phyloP scores from a whole-genome alignment of 1,140 invertebrate genomes.

The Aphidius gifuensis region DNA sequence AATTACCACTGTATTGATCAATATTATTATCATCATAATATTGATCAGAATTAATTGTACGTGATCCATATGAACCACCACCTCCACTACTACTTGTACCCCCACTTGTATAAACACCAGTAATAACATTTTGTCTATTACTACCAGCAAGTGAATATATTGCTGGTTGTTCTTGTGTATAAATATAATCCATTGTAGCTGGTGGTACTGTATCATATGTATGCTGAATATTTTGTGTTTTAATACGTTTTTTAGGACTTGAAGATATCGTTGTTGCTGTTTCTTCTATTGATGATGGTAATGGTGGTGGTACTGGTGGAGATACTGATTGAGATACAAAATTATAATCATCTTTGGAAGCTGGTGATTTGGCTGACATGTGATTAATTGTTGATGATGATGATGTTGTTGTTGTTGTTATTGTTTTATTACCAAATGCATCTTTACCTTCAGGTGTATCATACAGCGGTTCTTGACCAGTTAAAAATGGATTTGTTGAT shows the following conservation, averaged over 20 bases:
- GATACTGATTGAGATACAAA: slow-evolving; percentile 42
- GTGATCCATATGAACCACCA: slow-evolving; percentile 55
- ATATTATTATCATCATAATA: slow-evolving; percentile 63
- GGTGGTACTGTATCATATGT: slow-evolving; percentile 35
- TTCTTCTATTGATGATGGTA: slow-evolving; percentile 27
- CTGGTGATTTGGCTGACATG: slow-evolving; percentile 39
- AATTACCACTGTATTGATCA: slow-evolving; percentile 62
- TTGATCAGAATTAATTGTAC: slow-evolving; percentile 56
- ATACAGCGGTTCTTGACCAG: slow-evolving; percentile 46
- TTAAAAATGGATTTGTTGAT: slow-evolving; percentile 27
- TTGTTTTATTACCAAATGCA: slow-evolving; percentile 33
- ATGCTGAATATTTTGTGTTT: slow-evolving; percentile 41
- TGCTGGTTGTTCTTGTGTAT: slow-evolving; percentile 63
- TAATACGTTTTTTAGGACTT: slow-evolving; percentile 46
- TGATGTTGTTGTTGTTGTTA: slow-evolving; percentile 31
- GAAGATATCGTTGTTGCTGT: slow-evolving; percentile 25
- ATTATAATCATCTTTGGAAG: slow-evolving; percentile 43
- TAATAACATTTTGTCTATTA: slow-evolving; percentile 66
- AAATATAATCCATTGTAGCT: slow-evolving; percentile 55
- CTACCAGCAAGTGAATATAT: slow-evolving; percentile 73
- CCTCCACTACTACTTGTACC: slow-evolving; percentile 41
- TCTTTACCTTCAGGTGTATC: slow-evolving; percentile 50
- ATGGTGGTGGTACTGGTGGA: slow-evolving; percentile 33
- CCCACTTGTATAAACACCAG: slow-evolving; percentile 68
- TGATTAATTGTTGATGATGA: slow-evolving; percentile 38